Evolutionary conservation across 2,888 invertebrate species (phyloP).

Genomic region (Octonoba sinensis): DNA sequence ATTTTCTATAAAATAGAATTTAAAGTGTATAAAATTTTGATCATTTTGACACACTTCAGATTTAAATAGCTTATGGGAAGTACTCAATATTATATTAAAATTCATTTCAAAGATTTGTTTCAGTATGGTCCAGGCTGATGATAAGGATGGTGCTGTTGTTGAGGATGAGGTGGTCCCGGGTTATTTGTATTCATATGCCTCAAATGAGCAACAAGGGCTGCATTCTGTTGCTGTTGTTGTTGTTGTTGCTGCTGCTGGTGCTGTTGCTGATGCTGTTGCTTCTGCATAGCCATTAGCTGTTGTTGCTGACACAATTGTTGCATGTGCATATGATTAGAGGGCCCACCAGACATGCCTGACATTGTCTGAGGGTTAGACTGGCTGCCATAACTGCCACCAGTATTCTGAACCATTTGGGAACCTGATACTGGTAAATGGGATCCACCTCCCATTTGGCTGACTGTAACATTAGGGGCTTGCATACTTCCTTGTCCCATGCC

Average conservation of each 20-base stretch:
- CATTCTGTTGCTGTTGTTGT: conserved; percentile 56
- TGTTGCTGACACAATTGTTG: conserved; percentile 63
- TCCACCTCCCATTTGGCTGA: conserved; percentile 64
- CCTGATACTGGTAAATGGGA: conserved; percentile 53
- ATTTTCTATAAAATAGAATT: no score
- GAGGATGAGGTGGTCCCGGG: conserved; percentile 52
- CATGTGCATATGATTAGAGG: conserved; percentile 58
- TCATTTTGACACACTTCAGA: no score
- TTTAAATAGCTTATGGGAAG: no score
- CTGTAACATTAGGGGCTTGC: conserved; percentile 65
- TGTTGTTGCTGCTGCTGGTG: conserved; percentile 63
- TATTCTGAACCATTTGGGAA: conserved; percentile 53
- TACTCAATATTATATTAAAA: no score
- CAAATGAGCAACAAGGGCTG: conserved; percentile 58
- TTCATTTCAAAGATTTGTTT: background rate
- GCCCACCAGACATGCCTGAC: conserved; percentile 47
- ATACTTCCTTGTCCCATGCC: conserved; percentile 36
- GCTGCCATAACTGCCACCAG: conserved; percentile 43
- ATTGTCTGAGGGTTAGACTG: conserved; percentile 56
- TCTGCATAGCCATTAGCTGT: conserved; percentile 61
- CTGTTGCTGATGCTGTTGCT: conserved; percentile 60
- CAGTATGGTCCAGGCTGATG: conserved; percentile 60
- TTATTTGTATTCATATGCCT: conserved; percentile 52
- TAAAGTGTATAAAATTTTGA: no score
- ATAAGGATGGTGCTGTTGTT: conserved; percentile 60